Conservation (phyloP, 1,140 invertebrate species). For the Apis dorsata region DNA sequence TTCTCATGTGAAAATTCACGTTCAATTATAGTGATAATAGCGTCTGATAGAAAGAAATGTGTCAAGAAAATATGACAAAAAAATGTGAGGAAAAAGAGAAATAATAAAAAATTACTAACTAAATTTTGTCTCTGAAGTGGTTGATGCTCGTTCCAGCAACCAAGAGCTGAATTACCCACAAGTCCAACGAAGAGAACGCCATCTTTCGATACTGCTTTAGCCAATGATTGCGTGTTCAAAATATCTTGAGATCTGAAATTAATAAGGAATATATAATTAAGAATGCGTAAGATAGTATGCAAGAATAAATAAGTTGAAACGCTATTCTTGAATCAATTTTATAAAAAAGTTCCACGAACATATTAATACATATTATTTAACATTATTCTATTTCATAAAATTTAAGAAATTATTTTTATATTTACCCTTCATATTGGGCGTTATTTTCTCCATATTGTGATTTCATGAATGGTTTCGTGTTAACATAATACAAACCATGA, state of each 20-base stretch:
- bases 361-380: background rate
- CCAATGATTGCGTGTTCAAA: conserved; percentile 68
- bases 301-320: too few relatives aligned
- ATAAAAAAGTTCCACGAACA: background rate
- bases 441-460: conserved; percentile 26
- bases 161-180: conserved; percentile 68
- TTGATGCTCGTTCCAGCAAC: conserved; percentile 71
- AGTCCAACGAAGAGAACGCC: conserved; percentile 73
- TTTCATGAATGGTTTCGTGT: conserved; percentile 52
- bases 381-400: conserved; percentile 51
- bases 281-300: too few relatives aligned
- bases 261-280: background rate
- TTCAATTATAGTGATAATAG: too few relatives aligned
- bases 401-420: too few relatives aligned
- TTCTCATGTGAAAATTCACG: too few relatives aligned
- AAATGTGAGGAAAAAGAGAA: background rate
- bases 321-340: too few relatives aligned
- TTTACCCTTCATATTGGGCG: conserved; percentile 63
- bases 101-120: background rate
- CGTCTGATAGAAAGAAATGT: background rate
- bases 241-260: conserved; percentile 50
- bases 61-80: too few relatives aligned
- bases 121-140: fast-evolving
- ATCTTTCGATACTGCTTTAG: conserved; percentile 68
- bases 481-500: conserved; percentile 64